Evolutionary conservation across 2,888 invertebrate species (phyloP), one percentile per base, ranked within the genome.

Genomic region (Cheilosia soror): DNA sequence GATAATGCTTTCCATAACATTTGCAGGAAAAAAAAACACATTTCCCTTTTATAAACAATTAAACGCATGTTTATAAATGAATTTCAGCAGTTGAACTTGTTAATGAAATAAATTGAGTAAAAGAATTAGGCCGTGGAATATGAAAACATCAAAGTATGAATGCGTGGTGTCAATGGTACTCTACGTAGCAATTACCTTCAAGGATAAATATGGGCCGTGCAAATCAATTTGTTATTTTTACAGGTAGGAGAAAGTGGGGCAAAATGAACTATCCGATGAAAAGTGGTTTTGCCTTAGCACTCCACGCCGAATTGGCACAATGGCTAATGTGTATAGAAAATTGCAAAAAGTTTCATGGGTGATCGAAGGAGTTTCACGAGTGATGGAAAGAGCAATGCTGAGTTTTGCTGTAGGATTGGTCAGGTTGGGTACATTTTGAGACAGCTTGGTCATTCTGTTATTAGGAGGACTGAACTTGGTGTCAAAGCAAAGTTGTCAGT

Each of bases 1-100:
- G 33, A 63, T 13, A 25, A 15, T 57, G 31, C 40, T 51, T 78
- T 71, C 49, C 9, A 44, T 58, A 65, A 40, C 15, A n/a, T 57
- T 57, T 57, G 53, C n/a, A 4, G 37, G 11, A 9, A 47, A 47
- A 31, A 63, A 55, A 13, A 25, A 37, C 15, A 7, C 15, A 29
- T 6, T 63, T 63, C 44, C 27, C 11, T 62, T 31, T 27, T 47
- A 33, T 72, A 72, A 66, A 77, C 76, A 82, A 65, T 79, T 51
- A 42, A 60, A 44, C 49, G 62, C 42, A 47, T 76, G 29, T 71
- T 80, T 68, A 57, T 65, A 58, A 13, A 7, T 37, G 37, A 11
- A 37, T 47, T 47, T 15, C 15, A 13, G 58, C 15, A 13, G 58
- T 60, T 71, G 31, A 77, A 65, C 51, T 65, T 82, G 77, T 82